Evolutionary conservation across 1,140 invertebrate genomes (phyloP).

Genomic region (Meteorus sp.): DNA sequence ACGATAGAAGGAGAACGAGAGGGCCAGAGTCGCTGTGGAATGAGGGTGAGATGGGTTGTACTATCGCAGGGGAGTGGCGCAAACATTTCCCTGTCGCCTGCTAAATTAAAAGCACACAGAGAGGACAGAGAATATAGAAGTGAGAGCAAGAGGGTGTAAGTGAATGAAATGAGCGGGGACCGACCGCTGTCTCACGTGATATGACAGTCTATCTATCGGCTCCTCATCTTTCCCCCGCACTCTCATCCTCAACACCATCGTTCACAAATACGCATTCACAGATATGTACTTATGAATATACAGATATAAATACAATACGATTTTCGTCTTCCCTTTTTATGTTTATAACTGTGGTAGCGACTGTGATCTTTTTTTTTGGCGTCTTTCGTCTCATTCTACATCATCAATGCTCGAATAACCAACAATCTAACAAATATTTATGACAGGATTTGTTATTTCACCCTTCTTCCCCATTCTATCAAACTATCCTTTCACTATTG

Average conservation of each 20-base stretch:
- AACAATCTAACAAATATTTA: background rate
- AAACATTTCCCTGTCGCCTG: slow-evolving; percentile 61
- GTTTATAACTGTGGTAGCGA: too few relatives aligned
- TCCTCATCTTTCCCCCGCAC: background rate
- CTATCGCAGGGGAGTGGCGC: slow-evolving; percentile 57
- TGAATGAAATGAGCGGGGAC: slow-evolving; percentile 21
- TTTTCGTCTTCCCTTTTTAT: too few relatives aligned
- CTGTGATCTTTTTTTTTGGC: too few relatives aligned
- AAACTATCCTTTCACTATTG: background rate
- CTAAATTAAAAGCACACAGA: slow-evolving; percentile 61
- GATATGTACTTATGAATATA: too few relatives aligned
- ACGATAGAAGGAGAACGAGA: slow-evolving; percentile 25
- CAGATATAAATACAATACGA: too few relatives aligned
- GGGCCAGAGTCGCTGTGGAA: too few relatives aligned
- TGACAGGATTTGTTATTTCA: background rate
- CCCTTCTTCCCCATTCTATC: background rate
- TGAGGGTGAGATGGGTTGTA: slow-evolving; percentile 50
- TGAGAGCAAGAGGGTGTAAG: slow-evolving; percentile 23
- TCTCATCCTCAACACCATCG: too few relatives aligned
- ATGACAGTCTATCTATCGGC: background rate
- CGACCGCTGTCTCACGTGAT: background rate
- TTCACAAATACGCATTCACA: too few relatives aligned
- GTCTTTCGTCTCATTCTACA: too few relatives aligned
- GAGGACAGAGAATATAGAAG: slow-evolving; percentile 39
- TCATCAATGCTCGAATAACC: too few relatives aligned